These are phyloP conservation scores for Colistium nudipinnis DNA, from an alignment of 2,113 vertebrate species.

Conservation along the genomic window DNA sequence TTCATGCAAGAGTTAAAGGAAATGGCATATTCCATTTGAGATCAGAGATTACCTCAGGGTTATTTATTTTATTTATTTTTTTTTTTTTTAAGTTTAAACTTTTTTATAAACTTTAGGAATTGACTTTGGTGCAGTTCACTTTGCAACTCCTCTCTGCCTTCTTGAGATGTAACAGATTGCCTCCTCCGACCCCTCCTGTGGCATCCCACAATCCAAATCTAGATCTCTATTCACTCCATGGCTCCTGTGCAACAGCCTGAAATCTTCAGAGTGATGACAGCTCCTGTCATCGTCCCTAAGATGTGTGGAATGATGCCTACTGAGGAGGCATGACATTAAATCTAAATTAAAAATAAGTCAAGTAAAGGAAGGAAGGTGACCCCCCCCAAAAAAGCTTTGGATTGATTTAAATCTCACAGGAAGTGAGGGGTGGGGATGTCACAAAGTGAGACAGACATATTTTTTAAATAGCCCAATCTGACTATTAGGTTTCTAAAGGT, in stretches of 20 bases:
- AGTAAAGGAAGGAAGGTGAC: background rate
- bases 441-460: background rate
- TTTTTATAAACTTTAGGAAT: background rate
- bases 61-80: too few relatives aligned
- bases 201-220: background rate
- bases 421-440: background rate
- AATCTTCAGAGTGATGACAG: conserved; percentile 1
- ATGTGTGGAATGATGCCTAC: background rate
- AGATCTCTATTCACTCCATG: background rate
- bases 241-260: background rate
- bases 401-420: background rate
- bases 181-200: background rate
- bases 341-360: background rate
- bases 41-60: background rate
- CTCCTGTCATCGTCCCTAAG: background rate
- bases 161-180: background rate
- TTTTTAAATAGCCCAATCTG: background rate
- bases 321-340: background rate
- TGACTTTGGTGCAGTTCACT: background rate
- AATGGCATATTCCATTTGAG: too few relatives aligned
- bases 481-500: background rate
- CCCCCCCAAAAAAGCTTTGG: background rate
- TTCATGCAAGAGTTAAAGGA: too few relatives aligned
- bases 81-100: too few relatives aligned
- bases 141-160: background rate